Base-by-base conservation (phyloP, 2,888 invertebrate species). In the Tiliacea citrago region DNA sequence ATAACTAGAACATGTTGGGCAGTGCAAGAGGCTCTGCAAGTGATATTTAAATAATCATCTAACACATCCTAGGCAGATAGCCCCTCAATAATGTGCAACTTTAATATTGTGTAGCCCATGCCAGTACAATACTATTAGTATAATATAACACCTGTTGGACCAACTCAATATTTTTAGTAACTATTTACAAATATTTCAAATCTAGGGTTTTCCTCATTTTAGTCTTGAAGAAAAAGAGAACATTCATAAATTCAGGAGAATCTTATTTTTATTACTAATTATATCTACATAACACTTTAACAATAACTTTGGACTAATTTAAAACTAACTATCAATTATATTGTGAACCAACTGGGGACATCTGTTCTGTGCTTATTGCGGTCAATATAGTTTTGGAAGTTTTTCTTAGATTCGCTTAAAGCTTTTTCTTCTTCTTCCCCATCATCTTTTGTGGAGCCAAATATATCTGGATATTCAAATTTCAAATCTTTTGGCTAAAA, bases 391-490 rank as follows among this genome's bases (percentile, higher is more conserved):
- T 96, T 91, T 88, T 97, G 96, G 85, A 97, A 97, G 1, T 95
- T 96, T 63, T 97, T 94, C 90, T 98, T 97, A 0, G 97, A 94
- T 86, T 97, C 97, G 45, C 97, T 97, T 68, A 98, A 85, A 6
- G 97, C 92, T 87, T 97, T 97, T 67, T 97, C 91, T 51, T 96
- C 93, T n/a, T 97, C 97, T 71, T 97, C 97, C 53, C 97, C 93
- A n/a, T 97, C 95, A 69, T 97, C 95, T 58, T 96, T 94, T 57
- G 93, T 89, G 57, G 96, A 94, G 47, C 96, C 95, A 91, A 98
- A 98, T 60, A 99, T 79, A 61, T 98, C 96, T 0, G 99, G 99
- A 91, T 98, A 99, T 80, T 97, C 96, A 94, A 99, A 99, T 70
- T 95, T 97, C 88, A 97, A 95, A 18, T 97, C 97, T 91, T 97